A percentile compares a stretch with the other conserved stretches of the same genome.
These are phyloP conservation scores for Varanus salvator DNA, from an alignment of 2,113 vertebrate genomes.

Conservation along the genomic window DNA sequence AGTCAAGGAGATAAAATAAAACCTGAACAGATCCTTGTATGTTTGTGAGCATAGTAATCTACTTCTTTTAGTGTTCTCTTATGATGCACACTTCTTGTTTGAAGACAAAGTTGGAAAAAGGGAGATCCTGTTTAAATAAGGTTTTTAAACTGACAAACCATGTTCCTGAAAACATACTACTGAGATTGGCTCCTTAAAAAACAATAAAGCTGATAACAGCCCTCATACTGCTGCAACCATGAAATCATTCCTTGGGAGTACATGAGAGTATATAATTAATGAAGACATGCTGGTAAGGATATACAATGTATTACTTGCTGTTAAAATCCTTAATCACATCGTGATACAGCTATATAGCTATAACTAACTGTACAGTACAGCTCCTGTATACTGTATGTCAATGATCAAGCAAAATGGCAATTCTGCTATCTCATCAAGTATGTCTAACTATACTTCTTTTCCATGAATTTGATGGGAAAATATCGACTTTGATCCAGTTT, in stretches of 20 bases:
- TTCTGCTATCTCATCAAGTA: not conserved
- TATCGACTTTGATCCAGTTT: not conserved
- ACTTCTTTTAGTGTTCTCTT: not conserved
- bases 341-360: not conserved
- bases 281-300: too few relatives aligned
- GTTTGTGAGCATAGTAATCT: conserved; percentile 36
- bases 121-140: not conserved
- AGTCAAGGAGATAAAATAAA: not conserved
- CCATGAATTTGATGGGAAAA: not conserved
- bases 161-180: not conserved
- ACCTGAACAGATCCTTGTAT: not conserved
- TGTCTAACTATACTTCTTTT: not conserved
- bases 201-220: not conserved
- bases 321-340: not conserved
- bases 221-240: not conserved
- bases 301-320: not conserved
- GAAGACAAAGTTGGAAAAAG: not conserved
- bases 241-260: not conserved
- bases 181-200: not conserved
- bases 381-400: not conserved
- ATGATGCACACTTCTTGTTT: not conserved
- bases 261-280: too few relatives aligned
- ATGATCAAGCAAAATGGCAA: not conserved
- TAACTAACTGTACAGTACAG: not conserved
- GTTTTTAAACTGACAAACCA: conserved; percentile 4